Percentiles rank a stretch among this genome's conserved stretches.
phyloP scores from a whole-genome alignment of 1,140 invertebrate genomes.

The Brachionus rubens region DNA sequence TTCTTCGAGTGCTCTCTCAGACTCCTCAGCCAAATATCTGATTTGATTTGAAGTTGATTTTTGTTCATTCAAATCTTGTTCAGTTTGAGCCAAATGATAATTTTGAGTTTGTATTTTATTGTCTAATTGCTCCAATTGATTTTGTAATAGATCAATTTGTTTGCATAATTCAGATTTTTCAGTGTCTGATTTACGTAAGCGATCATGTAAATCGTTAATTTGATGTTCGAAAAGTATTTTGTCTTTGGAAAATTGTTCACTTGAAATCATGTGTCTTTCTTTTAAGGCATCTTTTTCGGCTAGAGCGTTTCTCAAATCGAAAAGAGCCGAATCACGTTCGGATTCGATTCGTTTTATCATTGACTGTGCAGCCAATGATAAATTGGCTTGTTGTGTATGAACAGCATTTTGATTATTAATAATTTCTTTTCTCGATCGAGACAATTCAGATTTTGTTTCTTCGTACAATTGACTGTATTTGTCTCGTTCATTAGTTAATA shows the following conservation, averaged over 20 bases:
- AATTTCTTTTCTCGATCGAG: neutral
- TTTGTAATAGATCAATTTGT: constrained; percentile 38
- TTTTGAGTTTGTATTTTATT: constrained; percentile 23
- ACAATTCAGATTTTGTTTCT: constrained; percentile 48
- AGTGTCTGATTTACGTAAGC: neutral
- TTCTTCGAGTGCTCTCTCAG: constrained; percentile 29
- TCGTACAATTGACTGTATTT: constrained; percentile 58
- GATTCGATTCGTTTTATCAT: constrained; percentile 58
- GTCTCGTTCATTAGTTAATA: constrained; percentile 58
- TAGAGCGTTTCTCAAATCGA: constrained; percentile 54
- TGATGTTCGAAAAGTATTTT: constrained; percentile 57
- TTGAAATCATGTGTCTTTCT: constrained; percentile 55
- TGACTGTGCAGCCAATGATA: constrained; percentile 58
- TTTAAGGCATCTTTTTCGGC: constrained; percentile 58
- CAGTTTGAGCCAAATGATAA: constrained; percentile 26
- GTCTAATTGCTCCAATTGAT: constrained; percentile 40
- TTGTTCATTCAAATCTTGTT: constrained; percentile 40
- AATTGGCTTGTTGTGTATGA: constrained; percentile 51
- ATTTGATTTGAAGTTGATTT: constrained; percentile 40
- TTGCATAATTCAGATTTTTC: constrained; percentile 24
- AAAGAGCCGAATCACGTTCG: constrained; percentile 57
- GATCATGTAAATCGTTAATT: constrained; percentile 54
- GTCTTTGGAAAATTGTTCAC: constrained; percentile 55
- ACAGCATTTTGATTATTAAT: neutral
- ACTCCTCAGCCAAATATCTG: constrained; percentile 32